phyloP scores from a whole-genome alignment of 1,140 invertebrate species.

The Papilio machaon region DNA sequence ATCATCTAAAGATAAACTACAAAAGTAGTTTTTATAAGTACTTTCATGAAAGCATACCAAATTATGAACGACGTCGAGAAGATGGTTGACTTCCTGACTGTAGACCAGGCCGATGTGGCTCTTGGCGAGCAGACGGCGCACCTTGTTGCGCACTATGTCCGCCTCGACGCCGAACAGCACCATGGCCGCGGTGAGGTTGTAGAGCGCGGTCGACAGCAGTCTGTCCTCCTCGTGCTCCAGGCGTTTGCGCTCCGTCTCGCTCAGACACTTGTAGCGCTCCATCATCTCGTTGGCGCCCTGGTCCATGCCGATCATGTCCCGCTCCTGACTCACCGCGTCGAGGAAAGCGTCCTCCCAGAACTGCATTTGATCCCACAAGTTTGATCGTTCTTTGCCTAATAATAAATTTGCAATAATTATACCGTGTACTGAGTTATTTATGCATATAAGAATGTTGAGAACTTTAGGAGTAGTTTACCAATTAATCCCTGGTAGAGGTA shows the following conservation, averaged over 20 bases:
- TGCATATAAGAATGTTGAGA: background rate
- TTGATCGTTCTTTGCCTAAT: conserved; percentile 85
- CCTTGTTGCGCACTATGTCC: conserved; percentile 94
- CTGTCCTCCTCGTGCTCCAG: conserved; percentile 99
- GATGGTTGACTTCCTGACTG: conserved; percentile 98
- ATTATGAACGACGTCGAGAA: conserved; percentile 97
- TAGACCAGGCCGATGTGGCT: conserved; percentile 99
- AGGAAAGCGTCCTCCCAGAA: conserved; percentile 99
- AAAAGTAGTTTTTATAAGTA: background rate
- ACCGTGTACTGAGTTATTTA: background rate
- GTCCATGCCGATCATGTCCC: conserved; percentile 99
- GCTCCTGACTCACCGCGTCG: conserved; percentile 98
- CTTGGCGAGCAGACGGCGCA: conserved; percentile 96
- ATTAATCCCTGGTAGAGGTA: conserved; percentile 87
- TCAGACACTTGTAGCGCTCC: conserved; percentile 97
- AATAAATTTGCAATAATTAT: conserved; percentile 27
- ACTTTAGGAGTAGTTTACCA: background rate
- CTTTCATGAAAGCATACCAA: conserved; percentile 86
- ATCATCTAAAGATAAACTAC: too few relatives aligned
- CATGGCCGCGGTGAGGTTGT: conserved; percentile 98
- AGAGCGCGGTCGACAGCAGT: conserved; percentile 96
- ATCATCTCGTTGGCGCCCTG: conserved; percentile 99
- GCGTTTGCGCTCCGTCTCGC: conserved; percentile 96
- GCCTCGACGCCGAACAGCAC: conserved; percentile 96
- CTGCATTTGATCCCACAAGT: conserved; percentile 99